Base-by-base conservation (phyloP, 2,888 invertebrate species). In the Patella ulyssiponensis region DNA sequence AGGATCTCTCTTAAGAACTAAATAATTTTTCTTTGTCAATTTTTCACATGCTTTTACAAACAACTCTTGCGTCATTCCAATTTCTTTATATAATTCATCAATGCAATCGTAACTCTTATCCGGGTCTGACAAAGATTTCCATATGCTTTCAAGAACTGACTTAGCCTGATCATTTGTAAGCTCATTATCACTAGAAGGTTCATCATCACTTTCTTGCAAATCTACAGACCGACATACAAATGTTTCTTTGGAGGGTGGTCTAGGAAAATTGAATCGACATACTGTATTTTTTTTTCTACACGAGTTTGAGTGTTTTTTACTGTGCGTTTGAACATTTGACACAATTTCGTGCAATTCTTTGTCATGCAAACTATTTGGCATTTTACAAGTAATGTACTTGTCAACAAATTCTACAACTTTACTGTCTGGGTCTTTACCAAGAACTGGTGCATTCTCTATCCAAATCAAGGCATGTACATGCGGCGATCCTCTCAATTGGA, bases 401-500 rank as follows among this genome's bases (percentile, higher is more conserved):
- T 80, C 81, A 44, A 81, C 71, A 58, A 79, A 82, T 73, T 71
- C 64, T 33, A 82, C 56, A 71, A 80, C 81, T 17, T 74, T 53
- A 74, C 79, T 78, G 51, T 58, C n/a, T n/a, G n/a, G 17, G 51
- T 79, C 79, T 1, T 54, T 73, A 64, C 81, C 83, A 69, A 83
- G 69, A 51, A 69, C 79, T 33, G 81, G 82, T 1, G 84, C 81
- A 79, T 80, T 71, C 56, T 82, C 76, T 7, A 82, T 79, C 83
- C 84, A 84, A 51, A 77, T 76, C 52, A 85, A 64, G 77, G 81
- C 79, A 71, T 86, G 85, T 7, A 84, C 79, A 77, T 85, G 84
- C 12, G 86, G 85, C 12, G 82, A 83, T 4, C 86, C 86, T 14
- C 85, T 75, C 20, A 81, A 80, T 70, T 86, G 84, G 75, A 83